A percentile compares a stretch with the other conserved stretches of the same genome.
phyloP scores from a whole-genome alignment of 53 echinoderm and acorn worm genomes.

The Paracentrotus lividus region DNA sequence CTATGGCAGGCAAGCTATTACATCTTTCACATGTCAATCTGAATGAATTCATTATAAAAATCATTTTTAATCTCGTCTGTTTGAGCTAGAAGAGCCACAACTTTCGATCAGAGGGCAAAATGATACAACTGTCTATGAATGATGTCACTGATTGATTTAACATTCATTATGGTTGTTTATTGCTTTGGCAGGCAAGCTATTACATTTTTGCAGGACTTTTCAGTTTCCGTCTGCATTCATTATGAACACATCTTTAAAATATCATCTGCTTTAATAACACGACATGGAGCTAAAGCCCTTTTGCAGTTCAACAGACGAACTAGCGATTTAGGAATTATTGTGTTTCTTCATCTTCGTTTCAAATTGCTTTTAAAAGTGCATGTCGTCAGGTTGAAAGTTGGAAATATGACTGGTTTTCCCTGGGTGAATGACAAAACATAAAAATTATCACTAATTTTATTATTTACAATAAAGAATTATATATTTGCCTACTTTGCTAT shows the following conservation, averaged over 20 bases:
- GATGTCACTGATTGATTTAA: neutral
- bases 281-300: too few relatives aligned
- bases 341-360: neutral
- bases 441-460: too few relatives aligned
- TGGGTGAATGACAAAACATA: neutral
- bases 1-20: neutral
- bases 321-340: too few relatives aligned
- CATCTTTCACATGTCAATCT: neutral
- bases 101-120: neutral
- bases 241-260: neutral
- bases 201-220: too few relatives aligned
- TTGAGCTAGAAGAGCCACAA: neutral
- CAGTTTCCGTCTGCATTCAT: too few relatives aligned
- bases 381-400: neutral
- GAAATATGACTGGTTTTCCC: slow-evolving; percentile 19
- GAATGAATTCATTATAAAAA: too few relatives aligned
- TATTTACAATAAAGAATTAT: too few relatives aligned
- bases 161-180: too few relatives aligned
- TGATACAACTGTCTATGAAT: neutral
- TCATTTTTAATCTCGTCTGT: too few relatives aligned
- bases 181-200: too few relatives aligned
- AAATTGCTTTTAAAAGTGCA: neutral
- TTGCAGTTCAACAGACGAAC: too few relatives aligned
- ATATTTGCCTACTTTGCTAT: too few relatives aligned
- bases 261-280: neutral